Evolutionary conservation across 2,113 vertebrate species (phyloP).

Genomic region (Sorex araneus): DNA sequence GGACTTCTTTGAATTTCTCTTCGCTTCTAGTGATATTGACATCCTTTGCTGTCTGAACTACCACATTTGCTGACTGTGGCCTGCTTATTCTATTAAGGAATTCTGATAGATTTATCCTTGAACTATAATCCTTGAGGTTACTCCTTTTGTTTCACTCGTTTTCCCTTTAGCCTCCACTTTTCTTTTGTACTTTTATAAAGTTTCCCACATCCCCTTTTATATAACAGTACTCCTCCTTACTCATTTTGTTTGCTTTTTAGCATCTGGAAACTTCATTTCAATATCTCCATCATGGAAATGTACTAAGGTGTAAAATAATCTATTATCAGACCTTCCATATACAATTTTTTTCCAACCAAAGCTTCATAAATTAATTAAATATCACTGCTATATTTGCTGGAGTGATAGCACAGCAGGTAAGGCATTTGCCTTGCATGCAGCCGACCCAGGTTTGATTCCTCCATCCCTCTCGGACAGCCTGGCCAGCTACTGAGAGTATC

Average conservation of each 20-base stretch:
- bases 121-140: neutral
- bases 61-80: neutral
- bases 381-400: too few species aligned
- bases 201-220: neutral
- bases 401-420: too few species aligned
- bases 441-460: too few species aligned
- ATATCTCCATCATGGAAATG: neutral
- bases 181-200: neutral
- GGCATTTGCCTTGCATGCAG: too few species aligned
- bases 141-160: neutral
- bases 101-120: neutral
- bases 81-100: neutral
- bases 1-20: neutral
- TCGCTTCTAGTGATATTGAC: neutral
- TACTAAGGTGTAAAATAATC: neutral
- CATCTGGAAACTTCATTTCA: neutral
- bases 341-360: neutral
- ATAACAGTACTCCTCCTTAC: neutral
- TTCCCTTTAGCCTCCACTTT: too few species aligned
- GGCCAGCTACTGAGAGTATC: too few species aligned
- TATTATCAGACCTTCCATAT: neutral
- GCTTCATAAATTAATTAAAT: neutral
- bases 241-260: neutral
- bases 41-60: neutral
- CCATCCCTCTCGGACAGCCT: too few species aligned